Percentiles rank a stretch among this genome's conserved stretches.
phyloP scores from a whole-genome alignment of 2,888 invertebrate genomes.

The Drosophila formosana region DNA sequence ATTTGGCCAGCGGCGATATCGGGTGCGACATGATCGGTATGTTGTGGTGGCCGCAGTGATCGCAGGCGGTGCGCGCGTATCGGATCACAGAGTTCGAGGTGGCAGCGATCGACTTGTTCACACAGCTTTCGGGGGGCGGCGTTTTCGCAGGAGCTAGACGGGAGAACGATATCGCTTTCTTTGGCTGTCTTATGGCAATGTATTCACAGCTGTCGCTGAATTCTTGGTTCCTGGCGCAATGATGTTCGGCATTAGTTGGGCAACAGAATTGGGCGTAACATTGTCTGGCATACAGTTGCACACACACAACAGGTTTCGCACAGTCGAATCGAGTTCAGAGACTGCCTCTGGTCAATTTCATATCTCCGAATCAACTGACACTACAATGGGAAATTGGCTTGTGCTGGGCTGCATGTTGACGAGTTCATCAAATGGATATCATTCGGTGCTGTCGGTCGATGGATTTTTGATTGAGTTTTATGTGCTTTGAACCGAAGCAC shows the following conservation, averaged over 20 bases:
- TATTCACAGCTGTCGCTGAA: conserved; percentile 69
- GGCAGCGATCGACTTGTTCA: conserved; percentile 24
- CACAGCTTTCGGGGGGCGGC: conserved; percentile 12
- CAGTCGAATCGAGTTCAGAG: not conserved
- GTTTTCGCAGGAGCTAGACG: conserved; percentile 47
- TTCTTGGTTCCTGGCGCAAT: conserved; percentile 55
- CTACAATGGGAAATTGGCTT: conserved; percentile 2
- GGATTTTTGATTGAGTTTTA: conserved; percentile 71
- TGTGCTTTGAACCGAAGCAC: conserved; percentile 20
- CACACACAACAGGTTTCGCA: conserved; percentile 6
- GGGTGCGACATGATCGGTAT: conserved; percentile 83
- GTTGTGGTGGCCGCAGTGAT: conserved; percentile 82
- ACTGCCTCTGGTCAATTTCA: conserved; percentile 50
- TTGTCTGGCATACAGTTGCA: conserved; percentile 3
- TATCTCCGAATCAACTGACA: conserved; percentile 67
- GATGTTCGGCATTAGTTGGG: conserved; percentile 4
- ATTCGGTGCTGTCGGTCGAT: conserved; percentile 36
- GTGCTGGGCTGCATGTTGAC: conserved; percentile 17
- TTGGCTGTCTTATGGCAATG: conserved; percentile 63
- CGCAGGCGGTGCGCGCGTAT: conserved; percentile 79
- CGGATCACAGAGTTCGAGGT: conserved; percentile 64
- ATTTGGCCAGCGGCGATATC: conserved; percentile 82
- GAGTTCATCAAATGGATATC: conserved; percentile 31
- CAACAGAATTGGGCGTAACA: not conserved
- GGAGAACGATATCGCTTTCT: conserved; percentile 77